A percentile compares a stretch with the other conserved stretches of the same genome.
These are phyloP conservation scores for Napeogenes inachia DNA, from an alignment of 2,888 invertebrate species.

Conservation along the genomic window DNA sequence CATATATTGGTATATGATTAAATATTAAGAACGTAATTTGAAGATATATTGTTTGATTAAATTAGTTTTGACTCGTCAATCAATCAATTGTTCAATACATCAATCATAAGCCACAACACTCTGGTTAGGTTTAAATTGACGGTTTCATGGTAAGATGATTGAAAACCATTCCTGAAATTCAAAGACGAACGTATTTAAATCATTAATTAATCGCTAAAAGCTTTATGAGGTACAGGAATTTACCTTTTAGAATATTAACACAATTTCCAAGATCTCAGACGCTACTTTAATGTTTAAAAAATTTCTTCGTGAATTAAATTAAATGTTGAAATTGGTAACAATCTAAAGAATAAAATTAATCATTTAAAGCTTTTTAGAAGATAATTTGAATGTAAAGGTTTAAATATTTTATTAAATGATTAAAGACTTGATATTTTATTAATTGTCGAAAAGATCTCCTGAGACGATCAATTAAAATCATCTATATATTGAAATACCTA, in stretches of 20 bases:
- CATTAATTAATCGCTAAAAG: constrained; percentile 22
- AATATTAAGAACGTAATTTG: too few relatives aligned
- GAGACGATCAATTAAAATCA: too few relatives aligned
- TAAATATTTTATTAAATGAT: too few relatives aligned
- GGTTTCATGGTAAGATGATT: neutral
- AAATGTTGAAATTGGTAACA: neutral
- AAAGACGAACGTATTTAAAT: constrained; percentile 8
- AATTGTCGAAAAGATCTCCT: too few relatives aligned
- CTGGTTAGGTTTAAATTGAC: neutral
- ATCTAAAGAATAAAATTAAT: too few relatives aligned
- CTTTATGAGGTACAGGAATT: constrained; percentile 16
- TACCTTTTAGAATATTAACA: neutral
- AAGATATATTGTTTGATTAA: too few relatives aligned
- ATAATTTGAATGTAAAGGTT: too few relatives aligned
- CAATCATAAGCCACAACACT: neutral
- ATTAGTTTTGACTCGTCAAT: too few relatives aligned
- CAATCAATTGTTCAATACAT: neutral
- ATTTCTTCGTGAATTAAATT: neutral
- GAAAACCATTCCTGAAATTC: neutral
- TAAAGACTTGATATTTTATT: too few relatives aligned
- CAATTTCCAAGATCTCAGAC: neutral
- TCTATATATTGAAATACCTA: too few relatives aligned
- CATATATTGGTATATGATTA: too few relatives aligned
- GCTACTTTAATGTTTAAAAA: neutral
- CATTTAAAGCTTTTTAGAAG: too few relatives aligned